Evolutionary conservation across 2,888 invertebrate genomes (phyloP).

Genomic region (Spisula subtruncata): DNA sequence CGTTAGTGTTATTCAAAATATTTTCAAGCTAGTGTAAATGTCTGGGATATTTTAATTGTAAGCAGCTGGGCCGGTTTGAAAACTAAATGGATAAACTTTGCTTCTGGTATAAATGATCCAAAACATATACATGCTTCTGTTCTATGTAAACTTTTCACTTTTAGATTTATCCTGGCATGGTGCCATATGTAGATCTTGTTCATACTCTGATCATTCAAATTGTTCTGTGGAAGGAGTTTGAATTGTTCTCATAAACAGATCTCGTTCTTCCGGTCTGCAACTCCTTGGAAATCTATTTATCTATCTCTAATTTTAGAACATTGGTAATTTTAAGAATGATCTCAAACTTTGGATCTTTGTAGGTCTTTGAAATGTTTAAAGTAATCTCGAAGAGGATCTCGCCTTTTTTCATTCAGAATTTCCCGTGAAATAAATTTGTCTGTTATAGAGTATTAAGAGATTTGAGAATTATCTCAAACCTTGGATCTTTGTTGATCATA

Average conservation of each 20-base stretch:
- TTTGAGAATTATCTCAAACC: too few relatives aligned
- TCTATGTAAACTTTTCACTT: constrained; percentile 13
- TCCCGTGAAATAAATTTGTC: too few relatives aligned
- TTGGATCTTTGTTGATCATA: too few relatives aligned
- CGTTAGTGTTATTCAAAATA: neutral
- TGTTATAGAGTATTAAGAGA: too few relatives aligned
- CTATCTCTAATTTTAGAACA: too few relatives aligned
- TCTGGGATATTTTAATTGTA: neutral
- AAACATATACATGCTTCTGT: neutral
- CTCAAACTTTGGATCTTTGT: too few relatives aligned
- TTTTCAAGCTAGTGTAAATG: neutral
- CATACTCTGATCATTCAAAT: neutral
- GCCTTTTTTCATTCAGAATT: too few relatives aligned
- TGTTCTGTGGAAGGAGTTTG: neutral
- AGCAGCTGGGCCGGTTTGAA: neutral
- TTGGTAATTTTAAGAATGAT: too few relatives aligned
- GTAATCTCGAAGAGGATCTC: too few relatives aligned
- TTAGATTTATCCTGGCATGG: constrained; percentile 11
- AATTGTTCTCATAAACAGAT: neutral
- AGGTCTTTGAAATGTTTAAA: too few relatives aligned
- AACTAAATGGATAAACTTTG: neutral
- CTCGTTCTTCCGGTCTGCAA: neutral
- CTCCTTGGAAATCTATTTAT: too few relatives aligned
- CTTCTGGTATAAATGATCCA: constrained; percentile 5
- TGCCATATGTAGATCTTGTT: neutral